Evolutionary conservation across 2,888 invertebrate genomes (phyloP), one percentile per base, ranked within the genome.

Genomic region (Thyatira batis): DNA sequence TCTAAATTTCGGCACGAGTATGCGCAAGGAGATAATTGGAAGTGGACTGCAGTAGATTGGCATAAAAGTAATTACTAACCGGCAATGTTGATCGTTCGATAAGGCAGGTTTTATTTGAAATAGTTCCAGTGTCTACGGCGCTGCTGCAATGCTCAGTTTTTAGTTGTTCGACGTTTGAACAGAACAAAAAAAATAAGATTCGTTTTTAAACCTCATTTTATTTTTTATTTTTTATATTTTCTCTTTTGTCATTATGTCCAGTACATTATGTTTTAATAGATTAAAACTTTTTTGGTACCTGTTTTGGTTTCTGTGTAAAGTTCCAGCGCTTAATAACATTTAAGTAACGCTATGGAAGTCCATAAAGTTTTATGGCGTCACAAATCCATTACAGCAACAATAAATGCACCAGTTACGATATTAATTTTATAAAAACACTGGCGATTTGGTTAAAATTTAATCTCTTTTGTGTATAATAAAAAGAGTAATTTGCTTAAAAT

Each of bases 401-500:
- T 17, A 39, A 39, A 5, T 39, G 8, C 17, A 39, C 6, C 10
- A 10, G 27, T 27, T 46, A 48, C 17, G 10, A 27, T 27, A 28
- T 20, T n/a, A 27, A 48, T 48, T 28, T 46, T 20, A 27, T 28
- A 20, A 13, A 48, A 48, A 28, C 48, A 23, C 25, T 10, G 27
- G 28, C n/a, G n/a, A 45, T 21, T 23, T 25, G 45, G 45, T 13
- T 4, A 27, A 27, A 27, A 48, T 27, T 48, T 48, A 48, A 48
- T 48, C 48, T 48, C 28, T 27, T 20, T 48, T 17, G 28, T 9
- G 27, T 17, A 48, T 27, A 48, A 48, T 48, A 48, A 48, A 48
- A 48, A 48, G 25, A 28, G 48, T 48, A 48, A 48, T 48, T 27
- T 28, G 20, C n/a, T 10, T 48, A 48, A 28, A 48, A 48, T 48